phyloP scores from a whole-genome alignment of 2,888 invertebrate genomes.

The Pasiphila rectangulata region DNA sequence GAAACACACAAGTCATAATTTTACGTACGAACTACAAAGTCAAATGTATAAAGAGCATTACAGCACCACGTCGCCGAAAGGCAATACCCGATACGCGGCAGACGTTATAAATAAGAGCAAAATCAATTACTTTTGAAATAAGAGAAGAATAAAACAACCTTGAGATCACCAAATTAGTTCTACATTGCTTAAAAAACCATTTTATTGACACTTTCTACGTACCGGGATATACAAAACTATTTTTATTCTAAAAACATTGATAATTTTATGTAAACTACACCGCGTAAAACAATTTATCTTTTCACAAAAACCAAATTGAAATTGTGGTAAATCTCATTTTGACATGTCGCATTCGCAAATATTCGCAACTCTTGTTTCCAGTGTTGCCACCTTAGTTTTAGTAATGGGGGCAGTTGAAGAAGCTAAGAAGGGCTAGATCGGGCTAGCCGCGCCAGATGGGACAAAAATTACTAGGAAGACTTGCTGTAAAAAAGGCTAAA shows the following conservation, averaged over 20 bases:
- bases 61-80: conserved; percentile 46
- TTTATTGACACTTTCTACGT: conserved; percentile 46
- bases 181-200: conserved; percentile 43
- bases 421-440: too few species aligned
- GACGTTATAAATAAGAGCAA: conserved; percentile 64
- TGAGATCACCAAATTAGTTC: conserved; percentile 60
- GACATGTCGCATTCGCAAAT: conserved; percentile 32
- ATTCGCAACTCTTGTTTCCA: conserved; percentile 2
- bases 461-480: too few species aligned
- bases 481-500: too few species aligned
- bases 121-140: conserved; percentile 54
- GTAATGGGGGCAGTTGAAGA: too few species aligned
- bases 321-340: conserved; percentile 19
- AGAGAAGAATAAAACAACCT: conserved; percentile 64
- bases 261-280: conserved; percentile 29
- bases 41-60: conserved; percentile 28
- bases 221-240: conserved; percentile 43
- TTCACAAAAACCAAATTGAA: conserved; percentile 23
- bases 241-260: conserved; percentile 38
- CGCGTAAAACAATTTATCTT: conserved; percentile 29
- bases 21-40: conserved; percentile 25
- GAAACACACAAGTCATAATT: conserved; percentile 33
- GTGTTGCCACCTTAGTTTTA: too few species aligned
- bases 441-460: too few species aligned
- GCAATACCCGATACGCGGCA: conserved; percentile 47